Evolutionary conservation across 2,797 vertebrate genomes (phyloP), one percentile per base, ranked within the genome.

Genomic region (Schizothorax lantsangensis): DNA sequence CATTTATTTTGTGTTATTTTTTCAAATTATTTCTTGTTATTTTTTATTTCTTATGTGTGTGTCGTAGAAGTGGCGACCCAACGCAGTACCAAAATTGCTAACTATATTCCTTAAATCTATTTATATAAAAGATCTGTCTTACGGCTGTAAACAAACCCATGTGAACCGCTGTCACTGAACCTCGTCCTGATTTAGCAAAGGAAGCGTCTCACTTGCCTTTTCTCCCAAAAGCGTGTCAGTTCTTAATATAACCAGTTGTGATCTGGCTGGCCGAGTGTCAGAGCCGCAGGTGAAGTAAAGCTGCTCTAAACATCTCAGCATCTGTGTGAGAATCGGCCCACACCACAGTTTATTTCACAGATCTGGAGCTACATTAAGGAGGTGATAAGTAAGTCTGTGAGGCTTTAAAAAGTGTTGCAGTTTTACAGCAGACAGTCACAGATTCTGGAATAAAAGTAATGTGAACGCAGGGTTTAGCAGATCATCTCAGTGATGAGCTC

Each of bases 331-430:
- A 40, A n/a, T 45, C 10, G 4, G 23, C 12, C 54, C 40, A 47
- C 62, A 9, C 47, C 30, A 81, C 47, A 12, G 66, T 54, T 71
- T 40, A 82, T 40, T 82, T 82, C 47, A 71, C 47, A 71, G 64
- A 69, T 54, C 49, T 54, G 47, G 23, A 82, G 68, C 33, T 45
- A 9, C 49, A 45, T 45, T 5, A 83, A 43, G n/a, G 6, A 47
- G 81, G 3, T 23, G 26, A 59, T 10, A n/a, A 73, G 71, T 23
- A 9, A 62, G 19, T 2, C 6, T 14, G 21, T 15, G 12, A 47
- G 26, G 26, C 19, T 33, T 59, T 40, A 30, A 83, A n/a, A 54
- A 26, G 52, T 80, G 57, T 45, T 33, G 21, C 38, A 19, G 2
- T 59, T 72, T 83, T 14, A 47, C 38, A 57, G 10, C 69, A 83